Evolutionary conservation across 2,888 invertebrate species (phyloP).

Genomic region (Oscheius sp.): DNA sequence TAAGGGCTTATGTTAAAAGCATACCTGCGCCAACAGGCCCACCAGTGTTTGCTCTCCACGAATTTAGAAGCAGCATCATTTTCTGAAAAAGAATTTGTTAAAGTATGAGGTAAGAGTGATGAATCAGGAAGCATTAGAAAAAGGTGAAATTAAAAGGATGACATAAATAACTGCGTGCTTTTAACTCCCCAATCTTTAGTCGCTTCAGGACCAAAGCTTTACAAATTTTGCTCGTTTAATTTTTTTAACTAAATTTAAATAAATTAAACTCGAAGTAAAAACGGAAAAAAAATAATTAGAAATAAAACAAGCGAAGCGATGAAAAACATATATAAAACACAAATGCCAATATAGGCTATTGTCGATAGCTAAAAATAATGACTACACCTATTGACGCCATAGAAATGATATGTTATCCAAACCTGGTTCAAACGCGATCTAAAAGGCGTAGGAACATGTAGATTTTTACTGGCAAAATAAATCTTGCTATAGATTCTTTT

Average conservation of each 20-base stretch:
- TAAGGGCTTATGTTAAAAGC: conserved; percentile 32
- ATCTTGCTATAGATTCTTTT: no score
- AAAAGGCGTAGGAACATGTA: no score
- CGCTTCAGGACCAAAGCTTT: not conserved
- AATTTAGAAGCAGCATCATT: conserved; percentile 46
- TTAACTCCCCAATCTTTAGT: not conserved
- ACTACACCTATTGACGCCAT: no score
- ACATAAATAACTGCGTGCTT: not conserved
- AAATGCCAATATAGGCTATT: no score
- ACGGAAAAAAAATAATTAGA: not conserved
- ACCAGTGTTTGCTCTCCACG: conserved; percentile 37
- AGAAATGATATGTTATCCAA: no score
- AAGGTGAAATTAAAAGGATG: conserved; percentile 3
- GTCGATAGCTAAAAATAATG: no score
- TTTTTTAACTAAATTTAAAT: no score
- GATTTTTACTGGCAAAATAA: no score
- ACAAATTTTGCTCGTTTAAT: no score
- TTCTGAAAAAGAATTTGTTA: not conserved
- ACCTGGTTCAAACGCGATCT: no score
- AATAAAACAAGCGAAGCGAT: not conserved
- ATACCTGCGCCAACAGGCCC: conserved; percentile 38
- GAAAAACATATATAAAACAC: no score
- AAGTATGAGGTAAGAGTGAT: no score
- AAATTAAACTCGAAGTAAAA: not conserved
- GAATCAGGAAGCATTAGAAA: not conserved